A percentile compares a stretch with the other conserved stretches of the same genome.
phyloP scores from a whole-genome alignment of 2,113 vertebrate species.

The Numida meleagris region DNA sequence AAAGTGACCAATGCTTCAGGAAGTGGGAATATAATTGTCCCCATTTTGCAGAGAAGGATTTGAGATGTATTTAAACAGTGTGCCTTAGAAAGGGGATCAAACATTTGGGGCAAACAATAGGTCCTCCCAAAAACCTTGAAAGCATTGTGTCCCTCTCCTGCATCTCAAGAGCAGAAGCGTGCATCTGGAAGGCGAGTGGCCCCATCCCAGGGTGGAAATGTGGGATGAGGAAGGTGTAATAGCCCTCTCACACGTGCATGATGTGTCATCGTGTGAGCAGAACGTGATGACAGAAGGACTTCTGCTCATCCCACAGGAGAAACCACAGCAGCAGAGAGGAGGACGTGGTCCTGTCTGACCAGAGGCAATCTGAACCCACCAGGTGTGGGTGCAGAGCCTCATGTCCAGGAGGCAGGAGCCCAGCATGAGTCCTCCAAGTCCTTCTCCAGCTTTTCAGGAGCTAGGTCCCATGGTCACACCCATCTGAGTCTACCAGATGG shows the following conservation, averaged over 20 bases:
- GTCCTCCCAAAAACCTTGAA: neutral
- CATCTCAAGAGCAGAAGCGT: neutral
- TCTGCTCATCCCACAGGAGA: neutral
- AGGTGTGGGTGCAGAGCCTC: neutral
- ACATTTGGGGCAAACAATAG: neutral
- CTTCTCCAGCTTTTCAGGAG: neutral
- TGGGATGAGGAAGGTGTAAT: neutral
- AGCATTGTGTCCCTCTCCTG: neutral
- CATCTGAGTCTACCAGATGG: neutral
- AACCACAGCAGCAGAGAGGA: neutral
- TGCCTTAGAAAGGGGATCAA: neutral
- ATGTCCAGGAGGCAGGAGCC: neutral
- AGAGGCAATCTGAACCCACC: neutral
- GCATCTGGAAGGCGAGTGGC: neutral
- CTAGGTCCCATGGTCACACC: neutral
- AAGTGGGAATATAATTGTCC: neutral
- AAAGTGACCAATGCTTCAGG: neutral
- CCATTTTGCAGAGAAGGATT: neutral
- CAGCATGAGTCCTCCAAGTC: neutral
- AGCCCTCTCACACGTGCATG: rapidly evolving
- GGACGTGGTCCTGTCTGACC: neutral
- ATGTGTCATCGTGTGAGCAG: rapidly evolving
- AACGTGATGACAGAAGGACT: neutral
- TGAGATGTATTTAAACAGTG: neutral
- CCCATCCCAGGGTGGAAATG: neutral